phyloP scores from a whole-genome alignment of 2,888 invertebrate species.

The Drosophila conformis region DNA sequence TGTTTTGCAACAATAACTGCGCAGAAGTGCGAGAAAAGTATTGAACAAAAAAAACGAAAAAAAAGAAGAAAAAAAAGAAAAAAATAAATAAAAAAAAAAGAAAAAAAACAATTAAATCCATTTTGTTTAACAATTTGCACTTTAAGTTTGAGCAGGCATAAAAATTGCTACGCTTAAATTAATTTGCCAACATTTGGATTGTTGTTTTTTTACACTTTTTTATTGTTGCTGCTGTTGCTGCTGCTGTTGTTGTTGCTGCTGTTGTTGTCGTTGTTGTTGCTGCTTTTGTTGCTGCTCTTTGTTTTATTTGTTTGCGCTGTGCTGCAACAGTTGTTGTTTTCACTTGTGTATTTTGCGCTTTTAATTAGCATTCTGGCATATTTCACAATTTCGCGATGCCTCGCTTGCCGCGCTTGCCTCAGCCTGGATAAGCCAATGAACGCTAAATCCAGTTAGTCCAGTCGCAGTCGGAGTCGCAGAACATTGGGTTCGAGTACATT shows the following conservation, averaged over 20 bases:
- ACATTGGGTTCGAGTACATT: constrained; percentile 25
- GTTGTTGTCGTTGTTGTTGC: not conserved
- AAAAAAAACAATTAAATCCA: constrained; percentile 12
- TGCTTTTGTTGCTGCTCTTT: constrained; percentile 5
- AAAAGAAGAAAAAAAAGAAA: not conserved
- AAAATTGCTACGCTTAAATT: constrained; percentile 56
- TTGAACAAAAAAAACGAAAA: not conserved
- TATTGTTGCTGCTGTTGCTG: not conserved
- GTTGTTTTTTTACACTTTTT: not conserved
- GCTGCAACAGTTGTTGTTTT: constrained; percentile 28
- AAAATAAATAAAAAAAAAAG: not conserved
- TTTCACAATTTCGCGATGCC: not conserved
- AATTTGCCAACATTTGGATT: constrained; percentile 30
- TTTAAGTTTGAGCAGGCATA: constrained; percentile 48
- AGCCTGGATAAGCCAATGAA: constrained; percentile 11
- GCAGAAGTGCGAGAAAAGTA: constrained; percentile 28
- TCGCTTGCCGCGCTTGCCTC: not conserved
- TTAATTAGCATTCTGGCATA: constrained; percentile 45
- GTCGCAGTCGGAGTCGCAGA: not conserved
- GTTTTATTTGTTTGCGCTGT: constrained; percentile 10
- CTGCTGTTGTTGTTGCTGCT: too few species aligned
- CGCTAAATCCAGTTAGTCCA: constrained; percentile 31
- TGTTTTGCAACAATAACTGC: constrained; percentile 37
- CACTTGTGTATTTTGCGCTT: constrained; percentile 27
- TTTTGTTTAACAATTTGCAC: constrained; percentile 55